Evolutionary conservation across 2,888 invertebrate species (phyloP).

Genomic region (Eupithecia inturbata): DNA sequence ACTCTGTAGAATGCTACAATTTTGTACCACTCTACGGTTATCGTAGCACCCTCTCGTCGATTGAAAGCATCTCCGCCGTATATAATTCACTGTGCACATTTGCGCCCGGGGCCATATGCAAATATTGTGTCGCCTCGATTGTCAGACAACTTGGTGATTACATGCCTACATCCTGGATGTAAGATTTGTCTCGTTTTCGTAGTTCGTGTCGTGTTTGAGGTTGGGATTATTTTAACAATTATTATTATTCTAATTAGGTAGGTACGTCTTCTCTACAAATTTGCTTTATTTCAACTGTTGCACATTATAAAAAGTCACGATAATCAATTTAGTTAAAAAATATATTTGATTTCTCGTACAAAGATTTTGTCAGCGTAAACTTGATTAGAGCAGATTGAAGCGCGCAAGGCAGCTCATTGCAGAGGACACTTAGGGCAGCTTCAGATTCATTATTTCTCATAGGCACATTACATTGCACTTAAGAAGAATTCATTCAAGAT

Average conservation of each 20-base stretch:
- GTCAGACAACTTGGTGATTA: constrained; percentile 49
- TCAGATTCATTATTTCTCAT: no score
- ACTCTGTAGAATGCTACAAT: background rate
- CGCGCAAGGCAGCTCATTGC: background rate
- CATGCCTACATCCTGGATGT: constrained; percentile 43
- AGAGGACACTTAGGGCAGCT: no score
- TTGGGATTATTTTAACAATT: constrained; percentile 3
- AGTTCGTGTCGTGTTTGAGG: constrained; percentile 25
- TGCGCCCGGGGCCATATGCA: constrained; percentile 45
- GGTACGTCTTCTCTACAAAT: background rate
- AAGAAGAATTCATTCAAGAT: no score
- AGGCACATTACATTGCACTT: no score
- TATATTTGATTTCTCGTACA: background rate
- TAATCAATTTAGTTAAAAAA: background rate
- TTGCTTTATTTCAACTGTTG: background rate
- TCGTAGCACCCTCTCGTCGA: background rate
- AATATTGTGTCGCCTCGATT: constrained; percentile 47
- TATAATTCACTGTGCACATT: constrained; percentile 18
- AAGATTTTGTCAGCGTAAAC: background rate
- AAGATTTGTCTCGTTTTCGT: constrained; percentile 37
- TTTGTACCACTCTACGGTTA: background rate
- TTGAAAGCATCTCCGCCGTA: constrained; percentile 3
- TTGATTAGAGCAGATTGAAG: background rate
- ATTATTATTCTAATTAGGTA: constrained; percentile 5
- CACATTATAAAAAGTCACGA: background rate